phyloP scores from a whole-genome alignment of 2,113 vertebrate species.

The Siniperca knerii region DNA sequence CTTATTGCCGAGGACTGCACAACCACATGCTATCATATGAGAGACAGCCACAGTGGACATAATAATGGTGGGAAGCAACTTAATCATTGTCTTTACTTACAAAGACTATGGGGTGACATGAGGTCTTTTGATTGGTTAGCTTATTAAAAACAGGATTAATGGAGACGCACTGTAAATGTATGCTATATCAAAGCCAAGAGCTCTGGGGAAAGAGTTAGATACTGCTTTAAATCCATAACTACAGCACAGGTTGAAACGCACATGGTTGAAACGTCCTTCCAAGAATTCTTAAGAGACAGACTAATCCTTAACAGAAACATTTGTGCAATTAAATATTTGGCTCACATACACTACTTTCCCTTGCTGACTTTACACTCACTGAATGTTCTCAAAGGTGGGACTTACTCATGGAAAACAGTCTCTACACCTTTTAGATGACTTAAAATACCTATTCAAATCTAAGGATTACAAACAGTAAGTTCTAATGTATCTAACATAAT shows the following conservation, averaged over 20 bases:
- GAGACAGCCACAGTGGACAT: constrained; percentile 16
- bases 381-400: constrained; percentile 44
- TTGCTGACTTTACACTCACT: constrained; percentile 31
- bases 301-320: constrained; percentile 75
- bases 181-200: constrained; percentile 39
- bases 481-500: neutral
- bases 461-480: constrained; percentile 13
- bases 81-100: constrained; percentile 29
- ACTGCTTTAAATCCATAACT: constrained; percentile 51
- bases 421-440: constrained; percentile 4
- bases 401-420: constrained; percentile 42
- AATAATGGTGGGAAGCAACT: constrained; percentile 33
- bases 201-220: constrained; percentile 39
- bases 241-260: constrained; percentile 49
- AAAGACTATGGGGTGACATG: constrained; percentile 15
- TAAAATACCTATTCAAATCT: constrained; percentile 24
- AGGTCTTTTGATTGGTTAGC: constrained; percentile 38
- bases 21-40: neutral
- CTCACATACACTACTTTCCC: constrained; percentile 54
- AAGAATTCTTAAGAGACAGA: constrained; percentile 66
- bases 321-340: constrained; percentile 74
- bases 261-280: constrained; percentile 58
- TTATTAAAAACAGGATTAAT: constrained; percentile 56
- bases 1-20: neutral
- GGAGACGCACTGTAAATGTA: constrained; percentile 18